Evolutionary conservation across 2,113 vertebrate genomes (phyloP), one percentile per base, ranked within the genome.

Genomic region (Percina caprodes): DNA sequence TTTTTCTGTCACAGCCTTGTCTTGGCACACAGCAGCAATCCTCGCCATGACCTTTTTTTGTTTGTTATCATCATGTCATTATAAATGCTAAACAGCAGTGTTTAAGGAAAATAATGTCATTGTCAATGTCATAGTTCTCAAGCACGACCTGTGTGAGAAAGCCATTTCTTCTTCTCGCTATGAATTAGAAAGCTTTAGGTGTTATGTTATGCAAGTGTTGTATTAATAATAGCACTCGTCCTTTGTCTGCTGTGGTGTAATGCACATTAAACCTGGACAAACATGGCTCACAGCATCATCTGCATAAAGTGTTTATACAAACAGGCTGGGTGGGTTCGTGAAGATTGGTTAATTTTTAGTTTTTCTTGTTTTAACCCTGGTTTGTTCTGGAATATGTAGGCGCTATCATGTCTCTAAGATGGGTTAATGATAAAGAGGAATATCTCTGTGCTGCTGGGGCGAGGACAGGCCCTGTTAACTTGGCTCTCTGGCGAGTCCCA

Each of bases 401-500:
- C 72, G 61, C 67, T 35, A 26, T 59, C 67, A 62, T 79, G 87
- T 90, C 69, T 88, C 60, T 61, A 39, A 72, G 77, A 69, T 72
- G 55, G 76, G 63, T 88, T 91, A 89, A 89, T 91, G 89, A 94
- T 93, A 71, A 90, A 91, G 89, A 90, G 82, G 88, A 86, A 88
- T 88, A 74, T 81, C 58, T 86, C 58, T 78, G 78, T 84, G 69
- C 86, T 82, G 87, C 70, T 80, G 83, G 83, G 86, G 74, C 68
- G 67, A 87, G 89, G 90, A 92, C 91, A 92, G 87, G 91, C 89
- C 84, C 92, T 91, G 92, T 95, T 94, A 94, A 94, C 93, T 88
- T 79, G 83, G 91, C 89, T 93, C 91, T 90, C 88, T 86, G 84
- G 74, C 72, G 71, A 90, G 89, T 90, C 89, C 78, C 91, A 93